Evolutionary conservation across 2,113 vertebrate species (phyloP), one percentile per base, ranked within the genome.

Genomic region (Grammatotria lemairii): DNA sequence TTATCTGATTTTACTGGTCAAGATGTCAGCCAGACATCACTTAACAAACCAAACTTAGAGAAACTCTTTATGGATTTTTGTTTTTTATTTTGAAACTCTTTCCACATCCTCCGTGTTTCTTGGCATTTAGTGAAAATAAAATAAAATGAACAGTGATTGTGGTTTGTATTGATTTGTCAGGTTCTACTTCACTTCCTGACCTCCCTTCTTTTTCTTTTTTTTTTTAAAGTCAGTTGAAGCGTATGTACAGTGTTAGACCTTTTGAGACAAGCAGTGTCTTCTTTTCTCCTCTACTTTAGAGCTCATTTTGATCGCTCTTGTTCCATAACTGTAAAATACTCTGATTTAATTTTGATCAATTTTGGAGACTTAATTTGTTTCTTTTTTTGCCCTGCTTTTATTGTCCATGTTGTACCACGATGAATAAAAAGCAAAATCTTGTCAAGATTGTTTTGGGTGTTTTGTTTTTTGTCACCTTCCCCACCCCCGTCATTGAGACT

Each of bases 161-260:
- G 94, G 87, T 92, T 94, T 95, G 87, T 95, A 95, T 94, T 93
- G 87, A 89, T 94, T 89, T 94, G 91, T 96, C 89, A 87, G 94
- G 93, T 94, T 94, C 86, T 86, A 85, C 81, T 83, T 93, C 85
- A 90, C 86, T 79, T 93, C 73, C 88, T 92, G 87, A 89, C 90
- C 33, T 8, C 33, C 33, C 2, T 8, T 7, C 4, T 7, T 23
- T n/a, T 4, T 58, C 58, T 2, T 6, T 55, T 40, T 87, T 45
- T 54, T 83, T 73, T 82, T 23, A 84, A 81, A 87, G 70, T 91
- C 80, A 45, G 73, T 87, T 89, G 49, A 88, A 89, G 90, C 89
- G 73, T 93, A 82, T 96, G 96, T 96, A 95, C 93, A 93, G 94
- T 97, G 94, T 95, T 95, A 93, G 89, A 87, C 83, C 87, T 53